Evolutionary conservation across 1,140 invertebrate genomes (phyloP).

Genomic region (Hypothenemus hampei): DNA sequence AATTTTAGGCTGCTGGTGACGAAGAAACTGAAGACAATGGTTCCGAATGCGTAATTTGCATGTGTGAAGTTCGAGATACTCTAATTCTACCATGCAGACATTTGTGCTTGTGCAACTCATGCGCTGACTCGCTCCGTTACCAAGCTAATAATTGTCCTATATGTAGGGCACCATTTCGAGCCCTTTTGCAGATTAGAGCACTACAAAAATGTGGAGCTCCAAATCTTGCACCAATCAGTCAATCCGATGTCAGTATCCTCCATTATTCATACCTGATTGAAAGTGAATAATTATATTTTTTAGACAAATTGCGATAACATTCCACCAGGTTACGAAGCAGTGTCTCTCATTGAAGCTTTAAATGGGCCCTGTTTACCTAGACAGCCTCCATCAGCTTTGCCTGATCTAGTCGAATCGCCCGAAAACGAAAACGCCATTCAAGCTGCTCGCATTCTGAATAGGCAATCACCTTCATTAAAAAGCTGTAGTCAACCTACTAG

Average conservation of each 20-base stretch:
- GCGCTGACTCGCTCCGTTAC: constrained; percentile 93
- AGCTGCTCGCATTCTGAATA: constrained; percentile 64
- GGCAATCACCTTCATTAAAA: constrained; percentile 46
- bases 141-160: constrained; percentile 99
- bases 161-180: constrained; percentile 94
- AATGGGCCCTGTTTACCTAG: constrained; percentile 80
- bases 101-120: constrained; percentile 94
- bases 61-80: constrained; percentile 96
- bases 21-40: constrained; percentile 94
- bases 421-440: constrained; percentile 48
- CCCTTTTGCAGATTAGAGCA: constrained; percentile 91
- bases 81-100: constrained; percentile 97
- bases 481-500: constrained; percentile 41
- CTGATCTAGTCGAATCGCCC: constrained; percentile 49
- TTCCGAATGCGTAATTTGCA: constrained; percentile 98
- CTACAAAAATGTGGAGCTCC: constrained; percentile 72
- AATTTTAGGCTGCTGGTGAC: constrained; percentile 59
- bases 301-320: constrained; percentile 69
- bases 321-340: constrained; percentile 88
- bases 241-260: constrained; percentile 48
- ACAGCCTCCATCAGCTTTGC: constrained; percentile 50
- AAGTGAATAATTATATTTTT: not conserved
- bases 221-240: constrained; percentile 48
- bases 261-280: not conserved
- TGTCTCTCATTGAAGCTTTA: constrained; percentile 96